phyloP scores from a whole-genome alignment of 2,113 vertebrate genomes.

The Todiramphus chloris region DNA sequence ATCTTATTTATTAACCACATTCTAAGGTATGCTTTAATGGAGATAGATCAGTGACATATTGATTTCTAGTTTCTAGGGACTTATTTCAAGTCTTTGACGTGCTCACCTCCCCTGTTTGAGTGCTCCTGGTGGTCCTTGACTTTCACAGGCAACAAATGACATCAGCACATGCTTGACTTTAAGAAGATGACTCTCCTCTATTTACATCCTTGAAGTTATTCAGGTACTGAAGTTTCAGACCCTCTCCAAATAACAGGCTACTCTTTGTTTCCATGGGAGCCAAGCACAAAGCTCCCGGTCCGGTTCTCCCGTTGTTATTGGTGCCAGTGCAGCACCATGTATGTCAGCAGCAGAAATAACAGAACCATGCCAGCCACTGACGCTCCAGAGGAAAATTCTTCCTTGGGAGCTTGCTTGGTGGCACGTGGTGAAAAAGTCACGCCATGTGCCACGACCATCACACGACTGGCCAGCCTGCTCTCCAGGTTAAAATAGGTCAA shows the following conservation, averaged over 20 bases:
- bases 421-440: background rate
- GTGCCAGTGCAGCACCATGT: background rate
- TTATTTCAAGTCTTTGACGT: background rate
- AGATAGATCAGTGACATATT: background rate
- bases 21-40: background rate
- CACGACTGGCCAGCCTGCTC: background rate
- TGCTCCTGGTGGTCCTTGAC: background rate
- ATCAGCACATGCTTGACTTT: background rate
- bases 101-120: background rate
- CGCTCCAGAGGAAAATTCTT: background rate
- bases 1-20: background rate
- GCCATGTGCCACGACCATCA: background rate
- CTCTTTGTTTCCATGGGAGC: background rate
- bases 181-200: background rate
- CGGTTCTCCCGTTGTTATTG: background rate
- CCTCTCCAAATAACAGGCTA: background rate
- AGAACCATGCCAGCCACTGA: background rate
- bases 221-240: background rate
- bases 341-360: background rate
- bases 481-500: slow-evolving; percentile 15
- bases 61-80: background rate
- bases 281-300: background rate
- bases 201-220: background rate
- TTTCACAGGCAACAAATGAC: background rate
- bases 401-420: background rate